These are phyloP conservation scores for Heliopora coerulea DNA, from an alignment of 92 coral and sea anemone species.

Conservation along the genomic window DNA sequence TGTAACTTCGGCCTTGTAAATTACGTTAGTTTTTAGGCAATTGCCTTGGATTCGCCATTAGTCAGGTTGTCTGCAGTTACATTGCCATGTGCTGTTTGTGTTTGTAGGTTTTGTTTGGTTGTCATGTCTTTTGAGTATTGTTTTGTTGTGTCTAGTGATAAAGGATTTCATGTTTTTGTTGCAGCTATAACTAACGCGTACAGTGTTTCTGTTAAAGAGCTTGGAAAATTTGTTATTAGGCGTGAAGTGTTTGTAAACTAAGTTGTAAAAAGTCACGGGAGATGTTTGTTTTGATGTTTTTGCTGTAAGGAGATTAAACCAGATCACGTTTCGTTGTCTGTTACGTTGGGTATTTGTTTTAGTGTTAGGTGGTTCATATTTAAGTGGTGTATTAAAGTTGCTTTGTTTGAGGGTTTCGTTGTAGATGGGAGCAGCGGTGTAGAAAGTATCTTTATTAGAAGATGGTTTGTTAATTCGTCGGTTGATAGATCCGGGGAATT, in stretches of 20 bases:
- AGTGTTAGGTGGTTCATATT: no score
- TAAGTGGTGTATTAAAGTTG: no score
- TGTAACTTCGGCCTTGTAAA: constrained; percentile 39
- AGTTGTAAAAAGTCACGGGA: constrained; percentile 3
- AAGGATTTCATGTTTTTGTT: constrained; percentile 29
- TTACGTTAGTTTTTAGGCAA: constrained; percentile 41
- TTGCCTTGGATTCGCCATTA: constrained; percentile 43
- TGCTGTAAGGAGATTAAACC: constrained; percentile 22
- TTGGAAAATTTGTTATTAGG: constrained; percentile 36
- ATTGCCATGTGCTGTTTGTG: background rate
- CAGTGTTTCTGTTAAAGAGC: constrained; percentile 40
- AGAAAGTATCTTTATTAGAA: no score
- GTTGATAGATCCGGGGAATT: no score
- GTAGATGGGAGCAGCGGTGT: no score
- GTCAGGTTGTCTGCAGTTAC: constrained; percentile 44
- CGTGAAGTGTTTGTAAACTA: constrained; percentile 31
- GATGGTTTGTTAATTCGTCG: no score
- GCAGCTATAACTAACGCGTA: constrained; percentile 39
- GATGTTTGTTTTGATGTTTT: constrained; percentile 5
- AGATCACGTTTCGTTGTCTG: constrained; percentile 36
- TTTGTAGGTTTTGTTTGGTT: background rate
- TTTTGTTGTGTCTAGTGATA: constrained; percentile 29
- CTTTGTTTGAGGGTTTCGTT: no score
- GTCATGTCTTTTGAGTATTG: constrained; percentile 16
- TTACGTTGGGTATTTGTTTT: no score